These are phyloP conservation scores for Poecilus cupreus DNA, from an alignment of 2,888 invertebrate genomes.

Conservation along the genomic window DNA sequence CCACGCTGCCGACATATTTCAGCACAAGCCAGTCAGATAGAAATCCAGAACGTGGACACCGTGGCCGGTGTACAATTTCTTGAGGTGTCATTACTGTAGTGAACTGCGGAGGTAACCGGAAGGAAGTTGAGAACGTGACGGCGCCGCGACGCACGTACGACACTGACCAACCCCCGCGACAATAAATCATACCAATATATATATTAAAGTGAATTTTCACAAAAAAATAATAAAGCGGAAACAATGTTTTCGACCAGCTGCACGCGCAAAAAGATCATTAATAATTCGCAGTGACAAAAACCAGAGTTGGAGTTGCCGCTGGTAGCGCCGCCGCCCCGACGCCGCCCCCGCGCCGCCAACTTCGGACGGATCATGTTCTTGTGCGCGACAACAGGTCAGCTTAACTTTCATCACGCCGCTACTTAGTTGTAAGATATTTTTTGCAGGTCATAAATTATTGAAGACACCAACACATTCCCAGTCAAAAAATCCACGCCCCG, in stretches of 20 bases:
- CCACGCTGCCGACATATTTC: background rate
- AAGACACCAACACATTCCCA: background rate
- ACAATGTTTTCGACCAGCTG: conserved; percentile 56
- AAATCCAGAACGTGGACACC: background rate
- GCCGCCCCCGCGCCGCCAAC: background rate
- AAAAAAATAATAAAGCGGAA: conserved; percentile 57
- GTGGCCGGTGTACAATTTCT: background rate
- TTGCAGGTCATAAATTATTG: background rate
- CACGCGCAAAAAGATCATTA: conserved; percentile 55
- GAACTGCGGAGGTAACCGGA: background rate
- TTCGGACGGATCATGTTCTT: conserved; percentile 37
- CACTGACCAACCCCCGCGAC: background rate
- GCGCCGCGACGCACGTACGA: background rate
- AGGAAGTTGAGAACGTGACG: background rate
- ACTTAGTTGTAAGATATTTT: conserved; percentile 1
- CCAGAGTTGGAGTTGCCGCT: conserved; percentile 28
- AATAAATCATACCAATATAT: conserved; percentile 51
- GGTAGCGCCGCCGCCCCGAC: background rate
- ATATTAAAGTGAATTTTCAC: conserved; percentile 54
- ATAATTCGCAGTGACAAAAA: conserved; percentile 55
- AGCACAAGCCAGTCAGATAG: background rate
- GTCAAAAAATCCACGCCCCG: background rate
- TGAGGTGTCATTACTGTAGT: background rate
- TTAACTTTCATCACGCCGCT: conserved; percentile 12
- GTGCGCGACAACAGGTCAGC: conserved; percentile 45